phyloP scores from a whole-genome alignment of 2,113 vertebrate genomes.

The Albula goreensis region DNA sequence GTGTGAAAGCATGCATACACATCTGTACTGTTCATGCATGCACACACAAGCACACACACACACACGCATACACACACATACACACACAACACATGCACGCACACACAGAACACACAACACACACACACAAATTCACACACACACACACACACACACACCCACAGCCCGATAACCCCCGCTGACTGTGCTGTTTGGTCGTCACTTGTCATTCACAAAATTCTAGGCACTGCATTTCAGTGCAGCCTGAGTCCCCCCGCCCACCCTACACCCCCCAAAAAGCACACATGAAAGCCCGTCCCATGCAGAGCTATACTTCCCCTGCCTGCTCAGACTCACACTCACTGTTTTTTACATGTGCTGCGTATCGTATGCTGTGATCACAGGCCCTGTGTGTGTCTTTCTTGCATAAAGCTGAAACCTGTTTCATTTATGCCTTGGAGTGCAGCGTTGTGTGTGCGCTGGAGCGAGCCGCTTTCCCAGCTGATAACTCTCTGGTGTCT shows the following conservation, averaged over 20 bases:
- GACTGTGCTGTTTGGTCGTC: conserved; percentile 78
- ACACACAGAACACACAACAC: too few relatives aligned
- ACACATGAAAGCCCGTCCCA: conserved; percentile 66
- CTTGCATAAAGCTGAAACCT: conserved; percentile 52
- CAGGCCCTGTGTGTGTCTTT: conserved; percentile 39
- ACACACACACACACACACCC: conserved; percentile 22
- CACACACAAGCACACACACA: too few relatives aligned
- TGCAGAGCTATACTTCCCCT: background rate
- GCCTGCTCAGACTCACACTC: background rate
- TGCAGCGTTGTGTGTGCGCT: conserved; percentile 50
- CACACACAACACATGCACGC: too few relatives aligned
- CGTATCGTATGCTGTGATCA: conserved; percentile 54
- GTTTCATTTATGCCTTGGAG: conserved; percentile 22
- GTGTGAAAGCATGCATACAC: background rate
- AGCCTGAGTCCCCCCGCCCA: conserved; percentile 7
- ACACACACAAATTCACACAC: background rate
- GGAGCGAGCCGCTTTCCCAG: conserved; percentile 59
- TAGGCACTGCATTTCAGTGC: conserved; percentile 82
- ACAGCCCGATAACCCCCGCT: conserved; percentile 46
- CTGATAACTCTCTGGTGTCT: conserved; percentile 50
- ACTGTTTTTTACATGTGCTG: conserved; percentile 43
- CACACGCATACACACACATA: too few relatives aligned
- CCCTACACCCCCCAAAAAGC: background rate
- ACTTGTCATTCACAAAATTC: conserved; percentile 78
- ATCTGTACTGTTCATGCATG: conserved; percentile 9